Conservation (phyloP, 2,113 vertebrate genomes). For the Lamprologus speciosus region DNA sequence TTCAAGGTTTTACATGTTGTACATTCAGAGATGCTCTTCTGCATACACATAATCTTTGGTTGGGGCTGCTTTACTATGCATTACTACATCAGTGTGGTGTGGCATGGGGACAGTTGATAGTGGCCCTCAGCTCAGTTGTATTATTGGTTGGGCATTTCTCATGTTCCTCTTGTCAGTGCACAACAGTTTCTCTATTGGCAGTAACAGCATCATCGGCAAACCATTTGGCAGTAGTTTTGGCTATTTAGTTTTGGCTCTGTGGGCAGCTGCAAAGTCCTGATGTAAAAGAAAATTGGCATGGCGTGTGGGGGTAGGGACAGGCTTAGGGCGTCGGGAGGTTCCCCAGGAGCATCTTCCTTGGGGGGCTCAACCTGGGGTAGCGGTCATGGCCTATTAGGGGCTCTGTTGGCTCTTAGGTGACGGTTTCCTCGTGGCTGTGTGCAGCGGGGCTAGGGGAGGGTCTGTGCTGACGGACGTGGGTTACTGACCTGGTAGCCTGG, state of each 20-base stretch:
- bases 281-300: background rate
- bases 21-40: background rate
- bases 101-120: background rate
- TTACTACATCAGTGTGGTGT: background rate
- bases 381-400: too few relatives aligned
- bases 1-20: background rate
- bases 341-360: too few relatives aligned
- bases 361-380: too few relatives aligned
- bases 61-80: background rate
- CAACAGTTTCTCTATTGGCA: background rate
- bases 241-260: background rate
- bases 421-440: too few relatives aligned
- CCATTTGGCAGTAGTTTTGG: background rate
- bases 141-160: background rate
- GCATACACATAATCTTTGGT: background rate
- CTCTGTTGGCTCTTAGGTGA: too few relatives aligned
- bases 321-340: too few relatives aligned
- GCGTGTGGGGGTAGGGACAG: too few relatives aligned
- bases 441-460: too few relatives aligned
- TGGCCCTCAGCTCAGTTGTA: background rate
- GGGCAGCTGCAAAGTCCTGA: background rate
- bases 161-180: background rate
- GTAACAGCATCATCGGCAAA: background rate
- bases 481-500: too few relatives aligned
- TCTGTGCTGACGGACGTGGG: too few relatives aligned